Base-by-base conservation (phyloP, 2,888 invertebrate genomes). In the Adelognathus sp. region DNA sequence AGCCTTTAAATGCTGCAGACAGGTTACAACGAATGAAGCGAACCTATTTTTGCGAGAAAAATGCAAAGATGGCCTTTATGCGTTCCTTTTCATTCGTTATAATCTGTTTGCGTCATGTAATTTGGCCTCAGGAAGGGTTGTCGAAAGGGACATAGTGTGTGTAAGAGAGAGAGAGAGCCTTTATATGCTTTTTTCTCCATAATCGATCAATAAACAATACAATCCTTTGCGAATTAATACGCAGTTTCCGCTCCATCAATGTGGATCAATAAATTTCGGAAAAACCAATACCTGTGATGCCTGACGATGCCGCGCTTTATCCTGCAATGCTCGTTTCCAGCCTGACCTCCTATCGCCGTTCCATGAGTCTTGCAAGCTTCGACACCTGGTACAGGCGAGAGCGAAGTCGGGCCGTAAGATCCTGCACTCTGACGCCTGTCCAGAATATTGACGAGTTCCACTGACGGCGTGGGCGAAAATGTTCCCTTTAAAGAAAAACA, bases 291-390 rank as follows among this genome's bases (percentile, higher is more conserved):
- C 91, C 91, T 91, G 81, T 91, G 91, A 83, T 91, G 91, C 84
- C 91, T 90, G 71, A 91, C 91, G 46, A 91, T 91, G 52, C 91
- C 90, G 29, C 91, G 88, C 70, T 91, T 91, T 52, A 91, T 91
- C 66, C 90, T 85, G 76, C 91, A 91, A 58, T 90, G 88, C 44
- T 91, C 91, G 73, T 86, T 90, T 0, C 90, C 91, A 27, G 73
- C 77, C 58, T 90, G 90, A 1, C 91, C 91, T 16, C 88, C 87
- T 24, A 86, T 78, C 24, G 91, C 91, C 1, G 91, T 91, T 27
- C 91, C 91, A 41, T 91, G 91, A 11, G 90, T 91, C 64, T 90
- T 90, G 75, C 91, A 91, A 4, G 91, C 91, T 73, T 91, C 91
- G 1, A 91, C 82, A 0, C 90, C 91, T 2, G 91, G 91, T 2